Evolutionary conservation across 1,140 invertebrate species (phyloP).

Genomic region (Chrysopa pallens): DNA sequence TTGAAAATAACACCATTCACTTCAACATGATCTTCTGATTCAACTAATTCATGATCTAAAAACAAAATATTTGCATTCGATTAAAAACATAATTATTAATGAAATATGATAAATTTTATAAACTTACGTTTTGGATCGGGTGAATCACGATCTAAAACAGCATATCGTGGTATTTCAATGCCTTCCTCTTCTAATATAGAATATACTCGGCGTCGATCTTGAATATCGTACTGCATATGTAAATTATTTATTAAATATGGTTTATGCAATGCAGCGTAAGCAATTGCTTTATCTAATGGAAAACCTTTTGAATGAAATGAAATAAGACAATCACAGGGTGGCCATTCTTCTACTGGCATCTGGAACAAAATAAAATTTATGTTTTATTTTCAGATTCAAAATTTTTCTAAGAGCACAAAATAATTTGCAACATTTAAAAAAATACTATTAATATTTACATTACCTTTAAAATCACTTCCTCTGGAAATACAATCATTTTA

Average conservation of each 20-base stretch:
- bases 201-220: constrained; percentile 89
- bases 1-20: constrained; percentile 94
- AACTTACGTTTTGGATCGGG: constrained; percentile 71
- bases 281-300: constrained; percentile 94
- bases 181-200: constrained; percentile 84
- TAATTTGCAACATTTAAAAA: not conserved
- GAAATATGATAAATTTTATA: not conserved
- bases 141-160: constrained; percentile 87
- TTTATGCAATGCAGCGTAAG: constrained; percentile 83
- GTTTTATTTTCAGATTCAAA: too few relatives aligned
- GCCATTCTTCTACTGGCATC: constrained; percentile 96
- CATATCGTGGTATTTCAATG: constrained; percentile 95
- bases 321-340: constrained; percentile 90
- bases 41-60: constrained; percentile 78
- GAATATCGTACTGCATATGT: constrained; percentile 95
- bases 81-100: too few relatives aligned
- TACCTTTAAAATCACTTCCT: constrained; percentile 86
- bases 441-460: not conserved
- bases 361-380: constrained; percentile 21
- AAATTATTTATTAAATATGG: constrained; percentile 98
- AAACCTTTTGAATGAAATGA: constrained; percentile 99
- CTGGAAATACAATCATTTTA: constrained; percentile 79
- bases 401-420: too few relatives aligned
- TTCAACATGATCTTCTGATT: constrained; percentile 97
- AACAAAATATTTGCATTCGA: too few relatives aligned